Conservation (phyloP, 1,140 invertebrate genomes). For the Harlomillsia oculata region DNA sequence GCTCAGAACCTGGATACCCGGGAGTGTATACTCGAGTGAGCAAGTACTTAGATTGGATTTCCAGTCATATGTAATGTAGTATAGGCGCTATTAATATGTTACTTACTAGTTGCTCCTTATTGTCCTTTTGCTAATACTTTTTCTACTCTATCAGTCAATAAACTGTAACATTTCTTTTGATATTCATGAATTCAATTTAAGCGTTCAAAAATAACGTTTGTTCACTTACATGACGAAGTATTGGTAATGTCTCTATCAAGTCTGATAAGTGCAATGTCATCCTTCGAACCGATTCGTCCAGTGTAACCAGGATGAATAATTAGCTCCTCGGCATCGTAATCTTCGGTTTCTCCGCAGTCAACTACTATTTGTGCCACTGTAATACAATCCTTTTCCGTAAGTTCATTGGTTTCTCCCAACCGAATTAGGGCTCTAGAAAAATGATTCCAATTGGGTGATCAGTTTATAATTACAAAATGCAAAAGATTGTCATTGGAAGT, state of each 20-base stretch:
- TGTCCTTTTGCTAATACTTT: neutral
- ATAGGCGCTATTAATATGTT: no score
- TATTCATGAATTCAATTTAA: no score
- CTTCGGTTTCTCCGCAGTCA: slow-evolving; percentile 7
- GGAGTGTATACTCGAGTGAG: slow-evolving; percentile 63
- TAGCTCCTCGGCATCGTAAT: slow-evolving; percentile 12
- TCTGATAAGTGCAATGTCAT: slow-evolving; percentile 31
- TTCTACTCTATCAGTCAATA: no score
- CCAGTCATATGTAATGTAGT: slow-evolving; percentile 4
- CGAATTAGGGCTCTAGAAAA: slow-evolving; percentile 8
- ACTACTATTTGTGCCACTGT: neutral
- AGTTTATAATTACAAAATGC: neutral
- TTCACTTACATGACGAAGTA: slow-evolving; percentile 26
- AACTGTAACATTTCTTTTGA: no score
- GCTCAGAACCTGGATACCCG: slow-evolving; percentile 48
- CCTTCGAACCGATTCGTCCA: slow-evolving; percentile 1
- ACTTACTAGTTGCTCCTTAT: no score
- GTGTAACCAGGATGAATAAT: slow-evolving; percentile 25
- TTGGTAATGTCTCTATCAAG: slow-evolving; percentile 21
- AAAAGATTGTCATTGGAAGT: neutral
- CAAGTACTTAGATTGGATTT: slow-evolving; percentile 62
- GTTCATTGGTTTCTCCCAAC: slow-evolving; percentile 23
- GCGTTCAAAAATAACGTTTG: neutral
- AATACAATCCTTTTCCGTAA: slow-evolving; percentile 23
- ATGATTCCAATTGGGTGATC: neutral